Base-by-base conservation (phyloP, 2,888 invertebrate species). In the Heliconius ethilla region DNA sequence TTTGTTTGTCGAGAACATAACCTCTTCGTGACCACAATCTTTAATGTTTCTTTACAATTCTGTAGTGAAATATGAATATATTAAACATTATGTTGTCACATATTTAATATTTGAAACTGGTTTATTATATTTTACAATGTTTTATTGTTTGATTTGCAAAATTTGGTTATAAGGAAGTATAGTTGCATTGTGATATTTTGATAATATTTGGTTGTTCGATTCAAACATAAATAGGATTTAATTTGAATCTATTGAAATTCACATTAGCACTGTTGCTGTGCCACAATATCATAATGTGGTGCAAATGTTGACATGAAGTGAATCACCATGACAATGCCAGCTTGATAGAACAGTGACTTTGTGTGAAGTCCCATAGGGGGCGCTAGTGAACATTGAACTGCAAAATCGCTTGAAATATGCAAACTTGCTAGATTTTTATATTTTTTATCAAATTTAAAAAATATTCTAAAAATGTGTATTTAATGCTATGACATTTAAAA, bases 1-100 rank as follows among this genome's bases (percentile, higher is more conserved):
- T 94, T 93, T 94, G 93, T 94, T 94, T 93, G 92, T 92, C 88
- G 89, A 84, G 91, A 90, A 94, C 94, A 94, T 95, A 95, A 95
- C 95, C 95, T 95, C 93, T 91, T 86, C 87, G 85, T 85, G 86
- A 89, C 88, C 88, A 89, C 85, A 87, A 89, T 45, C 27, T 40
- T 89, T 87, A 89, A 87, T 90, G 90, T 87, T 90, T 90, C 88
- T 70, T 77, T 79, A 59, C 22, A 66, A 27, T 63, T 86, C 87
- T 83, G 89, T 87, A 62, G 37, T 37, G 15, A 66, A 33, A 45
- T 33, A 45, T 55, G 15, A 55, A 29, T 63, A 45, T 37, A 72
- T 59, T 13, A 33, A 33, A 59, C 9, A 3, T 37, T 29, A 59
- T 33, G 15, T 59, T n/a, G 55, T 59, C 15, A 72, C 33, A 59